phyloP scores from a whole-genome alignment of 2,797 vertebrate species.

The Miichthys miiuy region DNA sequence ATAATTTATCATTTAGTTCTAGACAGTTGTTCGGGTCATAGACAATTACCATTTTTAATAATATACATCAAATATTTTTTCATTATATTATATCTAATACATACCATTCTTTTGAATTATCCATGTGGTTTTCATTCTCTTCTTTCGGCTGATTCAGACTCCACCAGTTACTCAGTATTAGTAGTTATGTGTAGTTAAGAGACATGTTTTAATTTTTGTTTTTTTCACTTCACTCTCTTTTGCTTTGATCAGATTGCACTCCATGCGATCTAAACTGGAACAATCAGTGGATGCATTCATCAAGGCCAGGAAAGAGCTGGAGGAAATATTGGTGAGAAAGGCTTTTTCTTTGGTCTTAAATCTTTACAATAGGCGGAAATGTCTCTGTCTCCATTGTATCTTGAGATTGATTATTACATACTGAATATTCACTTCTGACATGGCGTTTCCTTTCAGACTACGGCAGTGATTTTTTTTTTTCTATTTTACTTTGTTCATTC shows the following conservation, averaged over 20 bases:
- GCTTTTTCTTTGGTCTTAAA: conserved; percentile 62
- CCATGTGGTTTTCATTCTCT: neutral
- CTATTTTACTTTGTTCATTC: conserved; percentile 4
- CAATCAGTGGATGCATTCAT: conserved; percentile 80
- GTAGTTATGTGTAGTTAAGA: neutral
- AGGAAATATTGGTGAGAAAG: conserved; percentile 82
- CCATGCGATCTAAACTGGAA: conserved; percentile 82
- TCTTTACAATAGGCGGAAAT: conserved; percentile 68
- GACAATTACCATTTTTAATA: neutral
- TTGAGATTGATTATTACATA: conserved; percentile 48
- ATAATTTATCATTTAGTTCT: neutral
- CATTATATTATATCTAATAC: neutral
- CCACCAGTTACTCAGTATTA: too few relatives aligned
- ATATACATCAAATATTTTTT: neutral
- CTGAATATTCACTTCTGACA: conserved; percentile 62
- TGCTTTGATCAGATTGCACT: conserved; percentile 78
- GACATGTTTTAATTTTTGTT: neutral
- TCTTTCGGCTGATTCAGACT: neutral
- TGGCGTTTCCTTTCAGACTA: conserved; percentile 50
- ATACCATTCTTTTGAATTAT: neutral
- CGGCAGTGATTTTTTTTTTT: neutral
- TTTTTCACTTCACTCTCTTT: conserved; percentile 7
- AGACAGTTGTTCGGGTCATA: neutral
- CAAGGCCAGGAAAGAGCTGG: conserved; percentile 84
- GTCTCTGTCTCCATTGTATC: conserved; percentile 52